Conservation (phyloP, 2,888 invertebrate genomes). For the Hydrotaea diabolus region DNA sequence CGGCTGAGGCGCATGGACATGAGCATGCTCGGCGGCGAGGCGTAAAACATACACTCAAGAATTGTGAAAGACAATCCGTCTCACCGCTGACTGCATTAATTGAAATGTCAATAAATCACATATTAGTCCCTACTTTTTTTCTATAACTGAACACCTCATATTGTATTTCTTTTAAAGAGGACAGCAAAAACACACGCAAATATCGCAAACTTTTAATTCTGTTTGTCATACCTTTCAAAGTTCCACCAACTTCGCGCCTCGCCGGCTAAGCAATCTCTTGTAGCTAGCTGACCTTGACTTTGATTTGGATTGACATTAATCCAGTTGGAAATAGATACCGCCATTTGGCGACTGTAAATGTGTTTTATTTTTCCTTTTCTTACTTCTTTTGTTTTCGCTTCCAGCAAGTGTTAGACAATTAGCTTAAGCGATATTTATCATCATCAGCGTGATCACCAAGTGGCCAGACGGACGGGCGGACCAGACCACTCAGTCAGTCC, state of each 20-base stretch:
- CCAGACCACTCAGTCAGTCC: not conserved
- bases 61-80: not conserved
- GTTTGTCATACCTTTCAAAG: not conserved
- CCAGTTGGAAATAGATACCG: conserved; percentile 1
- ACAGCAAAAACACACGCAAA: conserved; percentile 17
- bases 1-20: conserved; percentile 1
- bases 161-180: not conserved
- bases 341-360: not conserved
- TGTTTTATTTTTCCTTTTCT: not conserved
- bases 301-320: conserved; percentile 45
- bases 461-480: not conserved
- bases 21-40: not conserved
- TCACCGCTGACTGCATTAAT: not conserved
- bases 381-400: too few species aligned
- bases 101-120: conserved; percentile 19
- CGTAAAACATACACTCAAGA: not conserved
- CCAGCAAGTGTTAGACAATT: conserved; percentile 16
- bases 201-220: not conserved
- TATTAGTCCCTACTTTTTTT: not conserved
- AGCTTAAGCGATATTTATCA: not conserved
- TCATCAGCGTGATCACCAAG: not conserved
- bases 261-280: not conserved
- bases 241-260: not conserved
- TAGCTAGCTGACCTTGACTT: conserved; percentile 50
- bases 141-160: conserved; percentile 14